Base-by-base conservation (phyloP, 2,888 invertebrate species). In the Rutpela maculata region DNA sequence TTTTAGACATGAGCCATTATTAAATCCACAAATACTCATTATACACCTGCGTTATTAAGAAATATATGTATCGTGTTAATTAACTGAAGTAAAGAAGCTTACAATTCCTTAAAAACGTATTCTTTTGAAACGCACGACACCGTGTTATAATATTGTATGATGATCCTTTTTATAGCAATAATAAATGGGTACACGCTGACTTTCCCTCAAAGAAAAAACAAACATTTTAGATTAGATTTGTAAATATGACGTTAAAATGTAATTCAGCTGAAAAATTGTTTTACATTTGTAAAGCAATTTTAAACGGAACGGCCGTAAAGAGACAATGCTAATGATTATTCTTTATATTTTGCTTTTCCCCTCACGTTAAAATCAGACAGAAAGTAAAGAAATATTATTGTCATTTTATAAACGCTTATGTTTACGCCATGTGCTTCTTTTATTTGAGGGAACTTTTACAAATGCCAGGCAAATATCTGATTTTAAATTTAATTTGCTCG, bases 211-310 rank as follows among this genome's bases (percentile, higher is more conserved):
- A 60, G 55, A 55, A 65, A 35, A 67, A 67, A 67, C 67, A 67
- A 67, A 67, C 55, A 67, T 50, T 67, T 67, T 67, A 67, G 70
- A 70, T 70, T 70, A 70, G 60, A 70, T 60, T 43, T 60, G 70
- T 70, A 70, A 70, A 70, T 70, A 70, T 60, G 60, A 70, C 43
- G 70, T 62, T 70, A 60, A 60, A 70, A 60, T 15, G 60, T 43
- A 70, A 70, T 70, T 43, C 70, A 17, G 43, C 70, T 70, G 60
- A 70, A 60, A 70, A 60, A 70, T 70, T 43, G 60, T 43, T 60
- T 70, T 62, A 26, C 70, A 70, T 70, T 70, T 70, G 35, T 59
- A 70, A 59, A 59, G 70, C 70, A 60, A 59, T 59, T 70, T 60
- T 70, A 70, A 60, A 60, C 70, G 69, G 59, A 59, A 35, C 19